Evolutionary conservation across 2,888 invertebrate genomes (phyloP).

Genomic region (Ophioninae sp.): DNA sequence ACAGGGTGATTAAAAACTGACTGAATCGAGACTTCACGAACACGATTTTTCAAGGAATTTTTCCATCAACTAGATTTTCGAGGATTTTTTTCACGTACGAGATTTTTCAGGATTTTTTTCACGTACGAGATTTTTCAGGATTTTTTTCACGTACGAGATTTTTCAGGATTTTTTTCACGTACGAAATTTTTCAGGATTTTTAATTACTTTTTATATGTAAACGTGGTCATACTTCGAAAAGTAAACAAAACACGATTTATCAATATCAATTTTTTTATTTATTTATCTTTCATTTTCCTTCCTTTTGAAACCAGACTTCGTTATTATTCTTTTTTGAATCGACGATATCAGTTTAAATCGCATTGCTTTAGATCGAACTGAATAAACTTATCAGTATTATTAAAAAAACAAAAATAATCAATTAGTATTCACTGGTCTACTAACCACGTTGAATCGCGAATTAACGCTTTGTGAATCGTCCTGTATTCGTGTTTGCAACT

Average conservation of each 20-base stretch:
- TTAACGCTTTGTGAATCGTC: background rate
- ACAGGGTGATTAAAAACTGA: conserved; percentile 2
- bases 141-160: no score
- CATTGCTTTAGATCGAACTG: background rate
- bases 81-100: no score
- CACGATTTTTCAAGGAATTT: background rate
- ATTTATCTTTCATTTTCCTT: no score
- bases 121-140: no score
- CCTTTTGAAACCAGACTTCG: background rate
- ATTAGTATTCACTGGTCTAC: background rate
- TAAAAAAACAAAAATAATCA: background rate
- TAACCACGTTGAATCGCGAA: background rate
- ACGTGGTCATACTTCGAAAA: no score
- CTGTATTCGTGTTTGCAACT: conserved; percentile 28
- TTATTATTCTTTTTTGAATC: background rate
- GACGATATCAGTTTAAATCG: background rate
- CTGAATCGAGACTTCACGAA: background rate
- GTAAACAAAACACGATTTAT: no score
- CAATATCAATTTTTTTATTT: no score
- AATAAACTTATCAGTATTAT: background rate
- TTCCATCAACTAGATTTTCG: no score
- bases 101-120: background rate
- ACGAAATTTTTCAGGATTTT: no score
- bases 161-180: no score
- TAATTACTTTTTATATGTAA: no score